Conservation (phyloP, 2,113 vertebrate genomes). For the Trichomycterus rosablanca region DNA sequence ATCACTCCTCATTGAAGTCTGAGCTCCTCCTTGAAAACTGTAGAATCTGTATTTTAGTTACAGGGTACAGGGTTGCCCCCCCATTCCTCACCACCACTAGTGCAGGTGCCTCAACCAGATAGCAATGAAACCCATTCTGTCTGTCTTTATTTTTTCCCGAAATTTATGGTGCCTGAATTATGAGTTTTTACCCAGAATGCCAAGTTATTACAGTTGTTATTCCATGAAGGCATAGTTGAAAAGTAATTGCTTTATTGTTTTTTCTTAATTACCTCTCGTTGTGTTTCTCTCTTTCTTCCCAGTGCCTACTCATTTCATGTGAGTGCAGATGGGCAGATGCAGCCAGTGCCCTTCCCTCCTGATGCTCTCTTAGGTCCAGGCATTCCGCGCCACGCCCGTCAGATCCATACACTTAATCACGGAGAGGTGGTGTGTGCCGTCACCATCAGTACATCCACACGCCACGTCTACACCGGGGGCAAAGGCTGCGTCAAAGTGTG, state of each 20-base stretch:
- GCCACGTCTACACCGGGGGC: slow-evolving; percentile 89
- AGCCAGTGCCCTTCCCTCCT: slow-evolving; percentile 88
- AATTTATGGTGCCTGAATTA: too few relatives aligned
- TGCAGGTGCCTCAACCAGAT: too few relatives aligned
- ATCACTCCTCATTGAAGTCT: too few relatives aligned
- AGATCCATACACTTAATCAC: slow-evolving; percentile 91
- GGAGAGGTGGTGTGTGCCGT: slow-evolving; percentile 91
- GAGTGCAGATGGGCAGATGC: slow-evolving; percentile 90
- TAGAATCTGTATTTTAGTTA: too few relatives aligned
- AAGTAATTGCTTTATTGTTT: slow-evolving; percentile 15
- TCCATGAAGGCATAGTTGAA: too few relatives aligned
- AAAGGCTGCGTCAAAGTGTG: slow-evolving; percentile 95
- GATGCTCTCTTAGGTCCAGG: slow-evolving; percentile 87
- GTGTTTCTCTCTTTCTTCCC: slow-evolving; percentile 13
- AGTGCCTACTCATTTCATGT: slow-evolving; percentile 94
- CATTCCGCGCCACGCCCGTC: slow-evolving; percentile 87
- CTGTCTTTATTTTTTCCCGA: too few relatives aligned
- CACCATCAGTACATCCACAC: slow-evolving; percentile 91
- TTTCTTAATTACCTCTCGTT: slow-evolving; percentile 15
- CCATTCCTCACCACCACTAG: too few relatives aligned
- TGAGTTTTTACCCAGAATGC: too few relatives aligned
- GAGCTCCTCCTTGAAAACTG: too few relatives aligned
- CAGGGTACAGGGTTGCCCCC: too few relatives aligned
- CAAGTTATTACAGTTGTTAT: too few relatives aligned
- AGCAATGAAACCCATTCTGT: too few relatives aligned